A percentile compares a stretch with the other conserved stretches of the same genome.
These are phyloP conservation scores for Gymnogyps californianus DNA, from an alignment of 2,113 vertebrate genomes.

Conservation along the genomic window DNA sequence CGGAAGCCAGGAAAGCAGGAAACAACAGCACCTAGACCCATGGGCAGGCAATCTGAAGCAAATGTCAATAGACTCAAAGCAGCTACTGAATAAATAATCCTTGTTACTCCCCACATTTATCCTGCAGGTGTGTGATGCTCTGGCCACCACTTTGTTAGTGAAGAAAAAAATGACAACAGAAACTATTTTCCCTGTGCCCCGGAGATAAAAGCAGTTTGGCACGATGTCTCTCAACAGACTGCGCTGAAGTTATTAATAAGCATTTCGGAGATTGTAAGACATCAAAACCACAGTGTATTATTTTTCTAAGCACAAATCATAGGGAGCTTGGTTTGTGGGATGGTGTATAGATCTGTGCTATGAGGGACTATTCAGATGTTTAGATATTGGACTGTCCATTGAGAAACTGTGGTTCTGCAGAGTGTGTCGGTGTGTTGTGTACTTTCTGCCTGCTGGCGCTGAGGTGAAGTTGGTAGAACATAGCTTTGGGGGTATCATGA, in stretches of 20 bases:
- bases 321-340: background rate
- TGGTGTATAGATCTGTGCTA: background rate
- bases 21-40: background rate
- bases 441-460: background rate
- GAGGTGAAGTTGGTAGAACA: background rate
- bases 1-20: background rate
- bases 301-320: background rate
- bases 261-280: background rate
- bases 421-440: rapidly evolving
- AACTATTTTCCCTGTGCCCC: background rate
- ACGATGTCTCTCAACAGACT: background rate
- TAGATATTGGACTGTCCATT: background rate
- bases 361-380: background rate
- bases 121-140: background rate
- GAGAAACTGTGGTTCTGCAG: background rate
- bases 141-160: background rate
- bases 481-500: background rate
- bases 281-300: background rate
- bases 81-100: slow-evolving; percentile 16
- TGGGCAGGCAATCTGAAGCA: background rate
- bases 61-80: background rate
- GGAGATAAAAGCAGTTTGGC: background rate
- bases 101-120: background rate
- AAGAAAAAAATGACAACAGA: background rate
- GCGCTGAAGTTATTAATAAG: background rate